These are phyloP conservation scores for Leucoraja ocellata DNA, from an alignment of 2,797 vertebrate species.

Conservation along the genomic window DNA sequence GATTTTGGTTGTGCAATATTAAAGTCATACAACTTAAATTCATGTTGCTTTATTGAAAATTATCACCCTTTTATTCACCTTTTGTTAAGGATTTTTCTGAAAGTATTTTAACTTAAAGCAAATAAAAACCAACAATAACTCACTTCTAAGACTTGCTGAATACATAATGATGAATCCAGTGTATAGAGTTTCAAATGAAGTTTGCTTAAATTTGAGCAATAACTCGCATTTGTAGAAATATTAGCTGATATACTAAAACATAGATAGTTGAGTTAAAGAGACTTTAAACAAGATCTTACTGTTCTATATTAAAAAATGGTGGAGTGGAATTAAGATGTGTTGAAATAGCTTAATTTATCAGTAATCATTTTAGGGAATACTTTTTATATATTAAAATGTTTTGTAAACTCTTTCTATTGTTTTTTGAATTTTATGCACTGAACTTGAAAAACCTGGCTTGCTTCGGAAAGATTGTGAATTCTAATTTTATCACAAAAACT, in stretches of 20 bases:
- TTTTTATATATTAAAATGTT: constrained; percentile 35
- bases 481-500: not conserved
- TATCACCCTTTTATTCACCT: not conserved
- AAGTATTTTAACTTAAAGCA: constrained; percentile 50
- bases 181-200: constrained; percentile 18
- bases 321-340: constrained; percentile 13
- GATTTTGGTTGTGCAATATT: constrained; percentile 64
- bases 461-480: not conserved
- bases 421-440: not conserved
- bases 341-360: constrained; percentile 25
- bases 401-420: constrained; percentile 28
- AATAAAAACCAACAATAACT: constrained; percentile 49
- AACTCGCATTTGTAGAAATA: not conserved
- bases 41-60: constrained; percentile 47
- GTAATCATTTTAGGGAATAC: constrained; percentile 18
- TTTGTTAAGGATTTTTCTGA: constrained; percentile 46
- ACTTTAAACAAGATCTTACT: constrained; percentile 20
- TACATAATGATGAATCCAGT: constrained; percentile 2
- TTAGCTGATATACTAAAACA: constrained; percentile 18
- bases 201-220: constrained; percentile 28
- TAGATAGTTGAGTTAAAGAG: not conserved
- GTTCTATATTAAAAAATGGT: constrained; percentile 17
- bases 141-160: constrained; percentile 43
- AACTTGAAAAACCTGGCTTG: not conserved
- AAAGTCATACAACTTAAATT: constrained; percentile 50